Base-by-base conservation (phyloP, 1,140 invertebrate species). In the Apis florea region DNA sequence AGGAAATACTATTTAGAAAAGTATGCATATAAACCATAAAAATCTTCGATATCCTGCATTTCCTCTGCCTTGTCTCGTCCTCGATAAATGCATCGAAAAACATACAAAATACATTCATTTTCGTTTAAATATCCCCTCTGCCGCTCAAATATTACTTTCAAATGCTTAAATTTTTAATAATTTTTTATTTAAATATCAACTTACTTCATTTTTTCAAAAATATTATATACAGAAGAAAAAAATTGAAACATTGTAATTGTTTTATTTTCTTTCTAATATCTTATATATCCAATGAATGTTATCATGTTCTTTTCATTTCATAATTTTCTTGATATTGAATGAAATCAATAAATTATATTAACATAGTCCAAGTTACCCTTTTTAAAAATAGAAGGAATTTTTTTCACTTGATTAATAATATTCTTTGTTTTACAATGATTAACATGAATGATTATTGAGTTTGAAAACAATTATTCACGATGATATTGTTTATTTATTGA, bases 221-320 rank as follows among this genome's bases (percentile, higher is more conserved):
- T 13, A 61, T 26, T 24, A 13, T n/a, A n/a, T n/a, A n/a, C n/a
- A 26, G 3, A 21, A 53, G 19, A 31, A 54, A 19, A 54, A n/a
- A 19, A 26, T 11, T 17, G 13, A 70, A 6, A 51, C 17, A 54
- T 26, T 51, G 51, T 70, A 3, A 53, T 1, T 15, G 10, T 70
- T 54, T 70, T 49, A 24, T 70, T 70, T 11, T 70, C 24, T 51
- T 24, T 53, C 26, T 19, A n/a, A 70, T 26, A 70, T 69, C n/a
- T 21, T 24, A n/a, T 26, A 40, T 69, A 53, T n/a, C 9, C 6
- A 53, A 53, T 24, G 49, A 69, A 40, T 31, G 24, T 69, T 69
- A 17, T 51, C 10, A n/a, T 53, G 17, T 69, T 19, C 49, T 53
- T 69, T 12, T 19, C n/a, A 6, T 40, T 40, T 40, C 5, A 40